A percentile compares a stretch with the other conserved stretches of the same genome.
These are phyloP conservation scores for Empis livida DNA, from an alignment of 2,888 invertebrate species.

Conservation along the genomic window DNA sequence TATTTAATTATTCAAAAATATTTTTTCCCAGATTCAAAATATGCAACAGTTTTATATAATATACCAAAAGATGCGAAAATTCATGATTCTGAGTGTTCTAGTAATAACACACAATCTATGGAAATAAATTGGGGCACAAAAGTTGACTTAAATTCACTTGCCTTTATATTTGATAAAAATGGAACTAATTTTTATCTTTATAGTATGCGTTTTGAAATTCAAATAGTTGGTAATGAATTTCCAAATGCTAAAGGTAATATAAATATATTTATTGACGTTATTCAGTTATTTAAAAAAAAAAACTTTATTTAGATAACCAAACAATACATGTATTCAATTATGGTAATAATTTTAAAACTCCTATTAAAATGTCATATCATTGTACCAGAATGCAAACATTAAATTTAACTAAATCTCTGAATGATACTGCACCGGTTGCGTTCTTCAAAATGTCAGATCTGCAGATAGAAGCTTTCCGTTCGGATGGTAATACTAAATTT, in stretches of 20 bases:
- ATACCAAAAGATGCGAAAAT: slow-evolving; percentile 36
- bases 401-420: slow-evolving; percentile 37
- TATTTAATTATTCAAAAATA: not conserved
- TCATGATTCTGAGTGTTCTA: slow-evolving; percentile 34
- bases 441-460: slow-evolving; percentile 45
- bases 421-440: slow-evolving; percentile 27
- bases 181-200: slow-evolving; percentile 27
- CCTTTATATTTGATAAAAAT: slow-evolving; percentile 36
- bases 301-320: slow-evolving; percentile 23
- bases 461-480: slow-evolving; percentile 63
- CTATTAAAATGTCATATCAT: slow-evolving; percentile 56
- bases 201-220: slow-evolving; percentile 22
- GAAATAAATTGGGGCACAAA: slow-evolving; percentile 30
- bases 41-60: slow-evolving; percentile 27
- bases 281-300: slow-evolving; percentile 2
- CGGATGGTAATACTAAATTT: slow-evolving; percentile 41
- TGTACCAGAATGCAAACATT: slow-evolving; percentile 48
- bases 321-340: slow-evolving; percentile 39
- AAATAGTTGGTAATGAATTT: slow-evolving; percentile 25
- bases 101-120: slow-evolving; percentile 30
- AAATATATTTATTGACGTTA: not conserved
- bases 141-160: slow-evolving; percentile 21
- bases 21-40: slow-evolving; percentile 26
- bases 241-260: slow-evolving; percentile 29
- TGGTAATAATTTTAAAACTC: slow-evolving; percentile 43